Conservation (phyloP, 2,888 invertebrate genomes). For the Spodoptera littoralis region DNA sequence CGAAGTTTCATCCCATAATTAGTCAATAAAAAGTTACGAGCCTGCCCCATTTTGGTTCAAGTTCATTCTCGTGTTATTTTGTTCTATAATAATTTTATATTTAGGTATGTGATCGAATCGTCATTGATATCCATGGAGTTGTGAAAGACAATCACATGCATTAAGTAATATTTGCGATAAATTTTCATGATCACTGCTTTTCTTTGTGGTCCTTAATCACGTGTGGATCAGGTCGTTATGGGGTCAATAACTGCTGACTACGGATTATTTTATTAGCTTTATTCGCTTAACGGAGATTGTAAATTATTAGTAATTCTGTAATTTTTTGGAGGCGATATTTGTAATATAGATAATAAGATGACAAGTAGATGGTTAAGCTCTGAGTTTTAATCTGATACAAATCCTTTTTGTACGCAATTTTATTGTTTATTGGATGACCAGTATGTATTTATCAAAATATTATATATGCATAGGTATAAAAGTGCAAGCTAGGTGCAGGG, state of each 20-base stretch:
- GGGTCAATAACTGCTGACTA: constrained; percentile 85
- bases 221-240: constrained; percentile 84
- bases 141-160: constrained; percentile 5
- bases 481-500: constrained; percentile 71
- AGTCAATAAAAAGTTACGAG: constrained; percentile 62
- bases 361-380: constrained; percentile 21
- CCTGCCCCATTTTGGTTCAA: constrained; percentile 82
- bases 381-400: constrained; percentile 12
- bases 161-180: constrained; percentile 18
- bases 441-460: constrained; percentile 14
- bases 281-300: constrained; percentile 20
- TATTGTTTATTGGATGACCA: constrained; percentile 40
- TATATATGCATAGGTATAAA: constrained; percentile 60
- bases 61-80: constrained; percentile 77
- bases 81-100: constrained; percentile 57
- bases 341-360: constrained; percentile 1
- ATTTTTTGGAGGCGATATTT: not conserved
- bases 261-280: constrained; percentile 64
- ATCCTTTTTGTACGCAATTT: constrained; percentile 45
- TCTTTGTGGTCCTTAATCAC: constrained; percentile 83
- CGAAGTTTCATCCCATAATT: constrained; percentile 54
- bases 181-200: constrained; percentile 49
- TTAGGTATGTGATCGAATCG: constrained; percentile 13
- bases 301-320: constrained; percentile 18
- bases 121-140: constrained; percentile 1